Evolutionary conservation across 2,797 vertebrate species (phyloP).

Genomic region (Tadarida brasiliensis): DNA sequence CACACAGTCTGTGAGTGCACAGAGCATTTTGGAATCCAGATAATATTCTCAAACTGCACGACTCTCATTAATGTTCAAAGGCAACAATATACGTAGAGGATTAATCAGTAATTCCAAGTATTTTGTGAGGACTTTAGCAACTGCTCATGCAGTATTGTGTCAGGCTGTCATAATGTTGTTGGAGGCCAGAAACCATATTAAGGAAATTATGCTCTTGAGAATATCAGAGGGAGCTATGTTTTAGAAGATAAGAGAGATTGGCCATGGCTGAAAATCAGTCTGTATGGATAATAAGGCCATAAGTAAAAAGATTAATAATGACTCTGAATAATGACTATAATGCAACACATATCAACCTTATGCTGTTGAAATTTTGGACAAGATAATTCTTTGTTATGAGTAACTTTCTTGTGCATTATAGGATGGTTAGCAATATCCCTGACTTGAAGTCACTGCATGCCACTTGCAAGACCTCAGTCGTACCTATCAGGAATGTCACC

Average conservation of each 20-base stretch:
- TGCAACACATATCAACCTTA: background rate
- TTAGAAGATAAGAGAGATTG: background rate
- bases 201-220: background rate
- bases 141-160: background rate
- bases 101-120: background rate
- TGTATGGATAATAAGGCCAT: background rate
- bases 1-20: background rate
- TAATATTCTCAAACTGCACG: background rate
- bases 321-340: background rate
- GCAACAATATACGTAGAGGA: background rate
- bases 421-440: background rate
- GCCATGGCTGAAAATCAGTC: background rate
- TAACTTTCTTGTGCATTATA: background rate
- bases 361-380: background rate
- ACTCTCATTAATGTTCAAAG: background rate
- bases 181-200: background rate
- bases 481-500: background rate
- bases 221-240: background rate
- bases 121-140: background rate
- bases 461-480: background rate
- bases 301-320: background rate
- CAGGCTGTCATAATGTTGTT: background rate
- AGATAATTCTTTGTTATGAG: background rate
- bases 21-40: background rate
- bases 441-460: background rate